Base-by-base conservation (phyloP, 2,888 invertebrate genomes). In the Volucella inflata region DNA sequence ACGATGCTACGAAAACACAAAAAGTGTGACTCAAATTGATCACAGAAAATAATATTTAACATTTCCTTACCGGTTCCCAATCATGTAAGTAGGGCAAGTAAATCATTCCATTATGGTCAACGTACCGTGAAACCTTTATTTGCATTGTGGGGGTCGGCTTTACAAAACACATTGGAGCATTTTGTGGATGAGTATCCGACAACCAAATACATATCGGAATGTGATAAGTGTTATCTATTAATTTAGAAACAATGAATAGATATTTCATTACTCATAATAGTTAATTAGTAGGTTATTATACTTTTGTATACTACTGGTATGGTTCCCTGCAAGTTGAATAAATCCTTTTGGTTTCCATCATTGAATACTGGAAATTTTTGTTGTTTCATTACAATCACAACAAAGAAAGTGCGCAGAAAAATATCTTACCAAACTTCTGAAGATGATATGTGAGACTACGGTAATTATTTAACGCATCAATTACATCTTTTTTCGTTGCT, bases 161-260 rank as follows among this genome's bases (percentile, higher is more conserved):
- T 0, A 99, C 99, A 90, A 96, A 97, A 90, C 97, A 97, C 93
- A 99, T 95, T 0, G 99, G 99, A 44, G 99, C 98, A 93, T 98
- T 97, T 91, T 96, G 95, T 0, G 99, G 99, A 94, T 99, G 98
- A 4, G 98, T 98, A 90, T 99, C 98, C 95, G 98, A 96, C 64
- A 99, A 91, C 97, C 98, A 99, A 89, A 99, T 96, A 90, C 97
- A 96, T 50, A 99, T 95, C 12, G 99, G 99, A 91, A 99, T 99
- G 93, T 99, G 98, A 93, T 99, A 99, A 57, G 94, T 94, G 78
- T 94, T 93, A 79, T 95, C 96, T 96, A 89, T 55, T 89, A 8
- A 11, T 50, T 38, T 10, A 48, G 0, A 50, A 59, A 2, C 1
- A 17, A 30, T 30, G 2, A 30, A 30, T 6, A 12, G 71, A 55